Percentiles rank a stretch among this genome's conserved stretches.
phyloP scores from a whole-genome alignment of 1,140 invertebrate species.

The Oryzaephilus surinamensis region DNA sequence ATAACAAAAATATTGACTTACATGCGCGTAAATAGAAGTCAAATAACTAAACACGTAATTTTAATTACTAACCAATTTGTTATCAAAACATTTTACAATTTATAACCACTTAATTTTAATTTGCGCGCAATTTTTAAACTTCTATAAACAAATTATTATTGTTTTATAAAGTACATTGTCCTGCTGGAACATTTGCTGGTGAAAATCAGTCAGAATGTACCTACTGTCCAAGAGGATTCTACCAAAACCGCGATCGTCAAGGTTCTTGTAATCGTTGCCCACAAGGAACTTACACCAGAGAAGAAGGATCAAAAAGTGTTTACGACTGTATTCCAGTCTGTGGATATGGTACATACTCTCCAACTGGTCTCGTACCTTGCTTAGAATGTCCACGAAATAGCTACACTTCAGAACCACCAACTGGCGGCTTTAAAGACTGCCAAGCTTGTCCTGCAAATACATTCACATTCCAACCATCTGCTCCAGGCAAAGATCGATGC shows the following conservation, averaged over 20 bases:
- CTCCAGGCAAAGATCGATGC: conserved; percentile 73
- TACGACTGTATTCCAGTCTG: conserved; percentile 85
- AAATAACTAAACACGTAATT: too few species aligned
- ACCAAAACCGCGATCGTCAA: conserved; percentile 85
- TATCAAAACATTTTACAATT: too few species aligned
- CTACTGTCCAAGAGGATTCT: conserved; percentile 81
- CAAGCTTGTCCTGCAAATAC: conserved; percentile 83
- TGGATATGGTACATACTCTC: conserved; percentile 91
- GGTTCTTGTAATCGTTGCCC: conserved; percentile 81
- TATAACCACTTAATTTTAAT: too few species aligned
- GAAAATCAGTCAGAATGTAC: conserved; percentile 79
- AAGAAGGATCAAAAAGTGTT: conserved; percentile 77
- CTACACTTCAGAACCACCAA: conserved; percentile 76
- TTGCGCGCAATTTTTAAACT: not conserved
- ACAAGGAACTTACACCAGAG: conserved; percentile 80
- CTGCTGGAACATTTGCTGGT: conserved; percentile 86
- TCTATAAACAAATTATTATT: conserved; percentile 3
- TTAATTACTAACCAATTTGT: too few species aligned
- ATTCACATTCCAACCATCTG: conserved; percentile 86
- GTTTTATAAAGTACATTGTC: conserved; percentile 68
- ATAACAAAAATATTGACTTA: too few species aligned
- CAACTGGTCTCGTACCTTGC: conserved; percentile 88
- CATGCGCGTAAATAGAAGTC: too few species aligned
- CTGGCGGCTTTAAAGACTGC: conserved; percentile 88
- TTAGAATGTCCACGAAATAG: conserved; percentile 90